Conservation (phyloP, 1,140 invertebrate species). For the Bombus sibiricus region DNA sequence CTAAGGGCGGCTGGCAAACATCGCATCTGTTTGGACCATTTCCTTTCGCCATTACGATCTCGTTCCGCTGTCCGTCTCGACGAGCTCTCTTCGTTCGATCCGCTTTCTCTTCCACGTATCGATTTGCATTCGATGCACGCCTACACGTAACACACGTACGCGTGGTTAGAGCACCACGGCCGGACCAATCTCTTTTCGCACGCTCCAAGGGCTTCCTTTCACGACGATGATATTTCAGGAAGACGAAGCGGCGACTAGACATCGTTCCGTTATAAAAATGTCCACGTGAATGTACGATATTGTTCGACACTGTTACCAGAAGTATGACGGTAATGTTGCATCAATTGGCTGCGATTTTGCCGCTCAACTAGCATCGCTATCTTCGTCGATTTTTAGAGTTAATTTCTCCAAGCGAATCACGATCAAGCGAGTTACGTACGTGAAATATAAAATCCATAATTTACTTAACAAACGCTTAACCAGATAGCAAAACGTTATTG, state of each 20-base stretch:
- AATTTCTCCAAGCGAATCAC: neutral
- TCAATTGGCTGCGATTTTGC: too few relatives aligned
- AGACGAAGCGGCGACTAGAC: neutral
- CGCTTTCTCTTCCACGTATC: slow-evolving; percentile 40
- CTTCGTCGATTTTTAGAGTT: neutral
- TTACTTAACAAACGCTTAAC: neutral
- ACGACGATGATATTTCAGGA: slow-evolving; percentile 41
- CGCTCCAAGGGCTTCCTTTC: slow-evolving; percentile 29
- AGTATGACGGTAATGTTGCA: neutral
- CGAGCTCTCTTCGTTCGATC: neutral
- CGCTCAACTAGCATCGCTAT: neutral
- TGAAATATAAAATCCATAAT: neutral
- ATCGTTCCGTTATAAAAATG: neutral
- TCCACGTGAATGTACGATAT: neutral
- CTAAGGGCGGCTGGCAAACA: slow-evolving; percentile 46
- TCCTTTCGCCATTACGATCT: slow-evolving; percentile 54
- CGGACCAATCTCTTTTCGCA: slow-evolving; percentile 36
- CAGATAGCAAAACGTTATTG: too few relatives aligned
- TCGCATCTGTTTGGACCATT: slow-evolving; percentile 49
- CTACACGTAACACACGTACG: neutral
- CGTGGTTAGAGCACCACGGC: neutral
- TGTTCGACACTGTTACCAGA: neutral
- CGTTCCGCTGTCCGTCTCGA: slow-evolving; percentile 20
- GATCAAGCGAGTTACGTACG: neutral
- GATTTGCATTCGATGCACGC: slow-evolving; percentile 51